phyloP scores from a whole-genome alignment of 2,888 invertebrate species.

The Lasioglossum morio region DNA sequence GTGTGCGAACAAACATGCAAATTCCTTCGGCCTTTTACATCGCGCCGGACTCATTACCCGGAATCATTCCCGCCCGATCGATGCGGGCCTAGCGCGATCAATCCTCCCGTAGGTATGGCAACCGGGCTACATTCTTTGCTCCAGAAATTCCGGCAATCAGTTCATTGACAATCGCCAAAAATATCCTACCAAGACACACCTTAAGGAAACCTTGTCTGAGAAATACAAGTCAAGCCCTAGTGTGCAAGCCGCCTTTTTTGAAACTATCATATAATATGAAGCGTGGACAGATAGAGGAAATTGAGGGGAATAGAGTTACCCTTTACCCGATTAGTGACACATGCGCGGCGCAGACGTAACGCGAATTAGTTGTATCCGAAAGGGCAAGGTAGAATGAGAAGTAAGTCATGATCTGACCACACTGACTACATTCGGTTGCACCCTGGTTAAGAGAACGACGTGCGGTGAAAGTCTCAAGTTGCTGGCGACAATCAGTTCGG shows the following conservation, averaged over 20 bases:
- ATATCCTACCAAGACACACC: background rate
- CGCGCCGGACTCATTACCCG: conserved; percentile 33
- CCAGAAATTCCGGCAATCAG: background rate
- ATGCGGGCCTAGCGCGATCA: background rate
- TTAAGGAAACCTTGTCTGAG: background rate
- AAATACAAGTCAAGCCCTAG: background rate
- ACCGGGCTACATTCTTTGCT: background rate
- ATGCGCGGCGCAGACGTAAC: too few species aligned
- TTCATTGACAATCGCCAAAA: background rate
- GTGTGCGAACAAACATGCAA: conserved; percentile 41
- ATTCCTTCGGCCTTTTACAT: conserved; percentile 39
- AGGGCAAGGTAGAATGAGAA: too few species aligned
- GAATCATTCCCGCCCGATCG: conserved; percentile 29
- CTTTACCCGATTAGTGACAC: too few species aligned
- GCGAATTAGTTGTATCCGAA: too few species aligned
- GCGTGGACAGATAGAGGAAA: too few species aligned
- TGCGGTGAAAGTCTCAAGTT: background rate
- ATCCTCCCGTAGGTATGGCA: background rate
- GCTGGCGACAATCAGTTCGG: background rate
- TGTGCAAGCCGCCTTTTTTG: too few species aligned
- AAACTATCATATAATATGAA: too few species aligned
- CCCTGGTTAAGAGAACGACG: background rate
- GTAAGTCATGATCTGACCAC: too few species aligned
- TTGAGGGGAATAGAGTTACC: too few species aligned
- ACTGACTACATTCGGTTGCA: background rate